These are phyloP conservation scores for Anguilla marmorata DNA, from an alignment of 2,797 vertebrate genomes.

Conservation along the genomic window DNA sequence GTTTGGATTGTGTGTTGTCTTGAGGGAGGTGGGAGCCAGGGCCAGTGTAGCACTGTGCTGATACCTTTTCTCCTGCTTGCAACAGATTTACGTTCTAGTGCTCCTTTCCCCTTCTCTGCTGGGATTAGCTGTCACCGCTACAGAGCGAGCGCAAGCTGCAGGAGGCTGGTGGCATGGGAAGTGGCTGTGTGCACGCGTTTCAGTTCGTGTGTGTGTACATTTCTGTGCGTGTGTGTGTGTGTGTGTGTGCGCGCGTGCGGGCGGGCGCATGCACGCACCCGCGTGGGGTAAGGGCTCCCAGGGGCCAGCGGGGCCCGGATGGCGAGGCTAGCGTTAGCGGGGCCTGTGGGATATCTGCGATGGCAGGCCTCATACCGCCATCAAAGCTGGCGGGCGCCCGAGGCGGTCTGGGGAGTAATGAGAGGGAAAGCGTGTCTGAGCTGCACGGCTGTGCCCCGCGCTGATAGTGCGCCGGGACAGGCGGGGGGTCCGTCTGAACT, in stretches of 20 bases:
- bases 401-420: conserved; percentile 42
- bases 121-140: not conserved
- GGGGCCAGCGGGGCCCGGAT: not conserved
- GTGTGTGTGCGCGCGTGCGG: not conserved
- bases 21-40: not conserved
- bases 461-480: conserved; percentile 58
- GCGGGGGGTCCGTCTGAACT: conserved; percentile 62
- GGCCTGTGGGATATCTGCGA: conserved; percentile 29
- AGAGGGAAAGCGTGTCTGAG: conserved; percentile 37
- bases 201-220: not conserved
- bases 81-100: conserved; percentile 1
- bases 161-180: not conserved
- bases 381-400: conserved; percentile 47
- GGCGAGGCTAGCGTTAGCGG: not conserved
- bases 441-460: conserved; percentile 50
- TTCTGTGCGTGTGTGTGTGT: not conserved
- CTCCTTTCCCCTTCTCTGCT: not conserved
- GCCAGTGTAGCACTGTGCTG: not conserved
- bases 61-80: not conserved
- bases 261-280: not conserved
- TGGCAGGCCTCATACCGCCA: conserved; percentile 25
- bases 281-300: conserved; percentile 6
- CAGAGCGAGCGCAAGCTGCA: not conserved
- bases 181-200: not conserved
- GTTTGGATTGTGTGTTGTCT: not conserved